Base-by-base conservation (phyloP, 1,140 invertebrate species). In the Parapsyche elsis region DNA sequence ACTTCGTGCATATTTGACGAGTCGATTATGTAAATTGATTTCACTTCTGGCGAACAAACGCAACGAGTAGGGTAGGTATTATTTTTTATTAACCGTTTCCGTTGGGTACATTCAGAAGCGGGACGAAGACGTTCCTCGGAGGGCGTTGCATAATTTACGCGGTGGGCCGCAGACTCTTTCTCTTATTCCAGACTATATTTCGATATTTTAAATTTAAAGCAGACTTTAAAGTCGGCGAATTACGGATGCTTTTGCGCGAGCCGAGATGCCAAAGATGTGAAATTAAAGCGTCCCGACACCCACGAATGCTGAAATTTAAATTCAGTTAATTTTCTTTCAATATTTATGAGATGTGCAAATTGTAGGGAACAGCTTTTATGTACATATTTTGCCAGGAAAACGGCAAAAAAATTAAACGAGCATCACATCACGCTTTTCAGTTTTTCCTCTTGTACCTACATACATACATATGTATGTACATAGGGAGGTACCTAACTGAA, bases 21-120 rank as follows among this genome's bases (percentile, higher is more conserved):
- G 81, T 83, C 81, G 81, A 83, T 83, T 83, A 83, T 83, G 81
- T 64, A 83, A 80, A 83, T 83, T 83, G 81, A 83, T 83, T 80
- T 83, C 75, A 21, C 78, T 75, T 75, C 49, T 57, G 9, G 14
- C 49, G 46, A 53, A 71, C 26, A 71, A 71, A 44, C 44, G 70
- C 19, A 26, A 24, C 64, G 64, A 21, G 64, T 5, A 16, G 49
- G 10, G 10, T 7, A 46, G 12, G 12, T 61, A 21, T 14, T 75
- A 57, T 75, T 30, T 75, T 75, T 75, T 75, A 75, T 57, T 75
- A 75, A 57, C 73, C 73, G 73, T 24, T 75, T 26, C 49, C 24
- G 64, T 14, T n/a, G 23, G 10, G 64, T 24, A 21, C 45, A 12
- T 46, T 21, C 67, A 70, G 24, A 23, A 5, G 19, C 45, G 45